Evolutionary conservation across 2,888 invertebrate genomes (phyloP).

Genomic region (Endotricha flammealis): DNA sequence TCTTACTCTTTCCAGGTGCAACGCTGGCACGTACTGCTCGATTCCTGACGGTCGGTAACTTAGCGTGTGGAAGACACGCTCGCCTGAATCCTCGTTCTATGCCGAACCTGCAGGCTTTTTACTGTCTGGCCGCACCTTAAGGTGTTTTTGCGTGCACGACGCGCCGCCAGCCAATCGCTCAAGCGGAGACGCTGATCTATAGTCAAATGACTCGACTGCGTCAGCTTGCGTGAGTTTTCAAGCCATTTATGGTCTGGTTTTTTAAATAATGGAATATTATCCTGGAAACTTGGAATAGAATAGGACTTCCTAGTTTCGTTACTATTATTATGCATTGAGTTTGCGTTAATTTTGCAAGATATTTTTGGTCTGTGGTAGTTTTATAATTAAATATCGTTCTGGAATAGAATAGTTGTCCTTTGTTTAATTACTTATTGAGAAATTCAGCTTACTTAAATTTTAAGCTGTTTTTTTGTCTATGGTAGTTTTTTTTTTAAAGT

Average conservation of each 20-base stretch:
- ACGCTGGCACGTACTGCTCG: slow-evolving; percentile 94
- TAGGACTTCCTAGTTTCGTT: too few species aligned
- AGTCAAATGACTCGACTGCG: slow-evolving; percentile 16
- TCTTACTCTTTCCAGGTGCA: slow-evolving; percentile 82
- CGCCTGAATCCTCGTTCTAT: slow-evolving; percentile 32
- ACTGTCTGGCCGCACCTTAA: slow-evolving; percentile 17
- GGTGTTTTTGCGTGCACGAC: slow-evolving; percentile 22
- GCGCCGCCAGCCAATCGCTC: slow-evolving; percentile 12
- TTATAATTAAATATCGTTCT: too few species aligned
- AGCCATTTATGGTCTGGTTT: too few species aligned
- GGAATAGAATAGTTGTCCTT: too few species aligned
- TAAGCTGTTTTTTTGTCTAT: too few species aligned
- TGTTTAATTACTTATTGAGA: too few species aligned
- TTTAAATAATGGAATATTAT: too few species aligned
- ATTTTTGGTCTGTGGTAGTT: slow-evolving; percentile 7
- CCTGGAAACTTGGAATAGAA: too few species aligned
- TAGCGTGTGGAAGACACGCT: slow-evolving; percentile 46
- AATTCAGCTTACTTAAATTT: too few species aligned
- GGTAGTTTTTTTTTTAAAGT: too few species aligned
- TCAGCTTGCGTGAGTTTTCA: slow-evolving; percentile 16
- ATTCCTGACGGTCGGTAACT: slow-evolving; percentile 80
- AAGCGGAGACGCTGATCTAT: slow-evolving; percentile 9
- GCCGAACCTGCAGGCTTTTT: slow-evolving; percentile 20
- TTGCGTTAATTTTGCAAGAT: too few species aligned
- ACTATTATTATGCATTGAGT: too few species aligned